A percentile compares a stretch with the other conserved stretches of the same genome.
Evolutionary conservation across 2,113 vertebrate genomes (phyloP).

Genomic region (Chaetorhynchus papuensis): DNA sequence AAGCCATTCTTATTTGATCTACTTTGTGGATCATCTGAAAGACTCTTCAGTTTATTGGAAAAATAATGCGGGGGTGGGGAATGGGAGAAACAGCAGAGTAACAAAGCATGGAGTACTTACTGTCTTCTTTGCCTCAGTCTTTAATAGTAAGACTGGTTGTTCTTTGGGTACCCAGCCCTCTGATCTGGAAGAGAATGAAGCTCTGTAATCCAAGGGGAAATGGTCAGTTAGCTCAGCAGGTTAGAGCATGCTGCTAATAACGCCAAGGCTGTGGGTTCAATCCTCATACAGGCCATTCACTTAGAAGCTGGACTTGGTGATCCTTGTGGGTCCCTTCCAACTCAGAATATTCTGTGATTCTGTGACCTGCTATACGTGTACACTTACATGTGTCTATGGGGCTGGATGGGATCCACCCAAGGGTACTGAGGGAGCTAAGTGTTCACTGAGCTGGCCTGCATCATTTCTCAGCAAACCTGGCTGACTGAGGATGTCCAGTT

Average conservation of each 20-base stretch:
- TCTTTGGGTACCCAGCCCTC: background rate
- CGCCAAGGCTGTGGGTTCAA: accelerated
- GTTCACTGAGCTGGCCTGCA: background rate
- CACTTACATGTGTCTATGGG: background rate
- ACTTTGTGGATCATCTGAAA: background rate
- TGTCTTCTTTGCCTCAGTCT: background rate
- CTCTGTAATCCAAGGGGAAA: background rate
- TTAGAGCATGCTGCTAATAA: background rate
- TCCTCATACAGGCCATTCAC: background rate
- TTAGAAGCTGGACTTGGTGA: background rate
- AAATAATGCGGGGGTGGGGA: background rate
- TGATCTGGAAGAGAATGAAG: background rate
- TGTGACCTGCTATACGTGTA: background rate
- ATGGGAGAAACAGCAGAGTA: background rate
- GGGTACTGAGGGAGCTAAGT: background rate
- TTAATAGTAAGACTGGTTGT: background rate
- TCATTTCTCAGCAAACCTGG: background rate
- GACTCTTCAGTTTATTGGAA: background rate
- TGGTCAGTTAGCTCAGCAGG: background rate
- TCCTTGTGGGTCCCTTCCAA: background rate
- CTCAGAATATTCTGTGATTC: background rate
- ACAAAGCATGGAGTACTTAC: background rate
- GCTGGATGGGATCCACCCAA: background rate
- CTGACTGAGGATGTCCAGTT: background rate
- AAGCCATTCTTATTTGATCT: slow-evolving; percentile 3